Evolutionary conservation across 2,888 invertebrate genomes (phyloP).

Genomic region (Pyrgus malvae): DNA sequence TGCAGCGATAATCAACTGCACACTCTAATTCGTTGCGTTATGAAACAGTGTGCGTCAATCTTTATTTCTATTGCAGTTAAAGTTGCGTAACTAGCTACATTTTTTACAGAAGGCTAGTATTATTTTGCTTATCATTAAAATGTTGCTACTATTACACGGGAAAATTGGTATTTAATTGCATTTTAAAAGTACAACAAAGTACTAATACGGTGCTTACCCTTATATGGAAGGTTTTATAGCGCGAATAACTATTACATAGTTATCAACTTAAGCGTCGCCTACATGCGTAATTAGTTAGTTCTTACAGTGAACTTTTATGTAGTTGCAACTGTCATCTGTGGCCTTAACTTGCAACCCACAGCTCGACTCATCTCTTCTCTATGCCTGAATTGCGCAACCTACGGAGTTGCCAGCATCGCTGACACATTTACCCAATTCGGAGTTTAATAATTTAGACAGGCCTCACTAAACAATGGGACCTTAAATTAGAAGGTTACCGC

Average conservation of each 20-base stretch:
- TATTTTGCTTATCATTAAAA: slow-evolving; percentile 14
- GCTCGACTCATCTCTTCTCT: slow-evolving; percentile 34
- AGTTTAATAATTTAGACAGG: slow-evolving; percentile 61
- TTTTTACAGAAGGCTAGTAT: not conserved
- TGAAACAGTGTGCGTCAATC: not conserved
- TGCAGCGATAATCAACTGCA: slow-evolving; percentile 45
- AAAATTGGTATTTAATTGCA: slow-evolving; percentile 32
- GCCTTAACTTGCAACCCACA: slow-evolving; percentile 73
- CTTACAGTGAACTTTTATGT: slow-evolving; percentile 50
- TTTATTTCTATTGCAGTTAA: not conserved
- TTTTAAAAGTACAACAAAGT: slow-evolving; percentile 27
- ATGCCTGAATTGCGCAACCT: slow-evolving; percentile 54
- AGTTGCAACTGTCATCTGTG: slow-evolving; percentile 68
- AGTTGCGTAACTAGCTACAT: slow-evolving; percentile 18
- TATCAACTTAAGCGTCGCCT: slow-evolving; percentile 43
- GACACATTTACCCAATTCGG: slow-evolving; percentile 71
- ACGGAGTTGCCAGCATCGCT: slow-evolving; percentile 48
- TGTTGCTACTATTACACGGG: slow-evolving; percentile 10
- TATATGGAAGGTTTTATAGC: slow-evolving; percentile 33
- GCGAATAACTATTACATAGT: slow-evolving; percentile 27
- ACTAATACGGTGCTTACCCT: slow-evolving; percentile 12
- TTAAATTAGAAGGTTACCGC: slow-evolving; percentile 56
- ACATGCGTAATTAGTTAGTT: slow-evolving; percentile 54
- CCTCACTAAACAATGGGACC: slow-evolving; percentile 67
- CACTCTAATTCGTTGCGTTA: slow-evolving; percentile 43